Percentiles rank a stretch among this genome's conserved stretches.
Evolutionary conservation across 2,888 invertebrate species (phyloP).

Genomic region (Pristionchus entomophagus): DNA sequence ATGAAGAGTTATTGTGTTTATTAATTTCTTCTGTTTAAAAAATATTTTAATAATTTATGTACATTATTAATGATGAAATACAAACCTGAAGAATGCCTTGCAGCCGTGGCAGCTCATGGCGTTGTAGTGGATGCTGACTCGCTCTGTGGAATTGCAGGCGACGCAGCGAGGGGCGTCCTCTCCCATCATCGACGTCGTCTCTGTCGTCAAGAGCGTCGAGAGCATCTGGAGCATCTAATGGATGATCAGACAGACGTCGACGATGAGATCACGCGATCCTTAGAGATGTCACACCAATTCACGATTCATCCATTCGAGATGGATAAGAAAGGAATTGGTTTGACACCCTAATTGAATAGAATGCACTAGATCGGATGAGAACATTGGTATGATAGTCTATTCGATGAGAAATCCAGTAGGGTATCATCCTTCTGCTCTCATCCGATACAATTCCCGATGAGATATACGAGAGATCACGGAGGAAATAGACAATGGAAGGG

Average conservation of each 20-base stretch:
- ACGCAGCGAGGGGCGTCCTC: constrained; percentile 55
- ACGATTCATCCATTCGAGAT: too few relatives aligned
- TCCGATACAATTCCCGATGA: too few relatives aligned
- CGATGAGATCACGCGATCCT: background rate
- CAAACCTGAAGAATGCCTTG: constrained; percentile 66
- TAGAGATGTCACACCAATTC: too few relatives aligned
- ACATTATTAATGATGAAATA: background rate
- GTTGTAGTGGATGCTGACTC: constrained; percentile 67
- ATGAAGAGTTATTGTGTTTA: background rate
- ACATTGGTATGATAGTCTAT: too few relatives aligned
- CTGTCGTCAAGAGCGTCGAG: background rate
- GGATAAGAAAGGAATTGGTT: background rate
- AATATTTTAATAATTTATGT: background rate
- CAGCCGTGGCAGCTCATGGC: constrained; percentile 69
- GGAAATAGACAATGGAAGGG: too few relatives aligned
- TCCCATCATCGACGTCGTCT: background rate
- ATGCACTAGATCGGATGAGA: too few relatives aligned
- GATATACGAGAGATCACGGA: too few relatives aligned
- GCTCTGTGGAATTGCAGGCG: constrained; percentile 62
- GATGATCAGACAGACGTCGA: background rate
- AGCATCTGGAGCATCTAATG: constrained; percentile 30
- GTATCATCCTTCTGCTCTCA: too few relatives aligned
- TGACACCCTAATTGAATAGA: too few relatives aligned
- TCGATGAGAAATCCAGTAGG: too few relatives aligned
- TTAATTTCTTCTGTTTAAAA: background rate